Base-by-base conservation (phyloP, 2,888 invertebrate genomes). In the Ormyrus labotus region DNA sequence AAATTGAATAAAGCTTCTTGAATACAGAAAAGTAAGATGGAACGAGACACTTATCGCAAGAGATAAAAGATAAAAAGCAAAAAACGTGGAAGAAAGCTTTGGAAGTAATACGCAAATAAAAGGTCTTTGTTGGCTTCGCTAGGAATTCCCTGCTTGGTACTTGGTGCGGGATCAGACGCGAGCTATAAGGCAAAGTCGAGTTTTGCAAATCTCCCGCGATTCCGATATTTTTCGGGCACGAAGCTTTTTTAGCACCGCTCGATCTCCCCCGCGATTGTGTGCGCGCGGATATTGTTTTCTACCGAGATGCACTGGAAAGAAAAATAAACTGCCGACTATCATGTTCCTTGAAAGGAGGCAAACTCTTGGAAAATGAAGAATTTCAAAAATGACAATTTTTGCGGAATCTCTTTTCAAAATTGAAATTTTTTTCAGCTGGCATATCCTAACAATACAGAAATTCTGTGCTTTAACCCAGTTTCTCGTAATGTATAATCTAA, bases 41-140 rank as follows among this genome's bases (percentile, higher is more conserved):
- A 34, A 34, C 34, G 4, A 34, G 34, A 34, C 34, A 34, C 34
- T 34, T 34, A 34, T 34, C 34, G 0, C 34, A 34, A 3, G 34
- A 34, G 34, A 34, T 34, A 34, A 34, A 34, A 34, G 34, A 34
- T 34, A 34, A 34, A 34, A 34, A 34, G 34, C 34, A 34, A 34
- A 34, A 34, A 34, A 2, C 4, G 4, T 34, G 34, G 34, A 34
- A 68, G 34, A 69, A 61, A 63, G 60, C 69, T 47, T 55, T 69
- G 19, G 10, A 60, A 60, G 47, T 61, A 69, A 55, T 65, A 69
- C 68, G 55, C 61, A 76, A 76, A 68, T 69, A 76, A 61, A 61
- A 47, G 13, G 45, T 34, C 60, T 55, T 55, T 69, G 68, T 61
- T 69, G 9, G 61, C 47, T 76, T 76, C 53, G 68, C 11, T 11